phyloP scores from a whole-genome alignment of 1,140 invertebrate species.

The Campoletis sonorensis region DNA sequence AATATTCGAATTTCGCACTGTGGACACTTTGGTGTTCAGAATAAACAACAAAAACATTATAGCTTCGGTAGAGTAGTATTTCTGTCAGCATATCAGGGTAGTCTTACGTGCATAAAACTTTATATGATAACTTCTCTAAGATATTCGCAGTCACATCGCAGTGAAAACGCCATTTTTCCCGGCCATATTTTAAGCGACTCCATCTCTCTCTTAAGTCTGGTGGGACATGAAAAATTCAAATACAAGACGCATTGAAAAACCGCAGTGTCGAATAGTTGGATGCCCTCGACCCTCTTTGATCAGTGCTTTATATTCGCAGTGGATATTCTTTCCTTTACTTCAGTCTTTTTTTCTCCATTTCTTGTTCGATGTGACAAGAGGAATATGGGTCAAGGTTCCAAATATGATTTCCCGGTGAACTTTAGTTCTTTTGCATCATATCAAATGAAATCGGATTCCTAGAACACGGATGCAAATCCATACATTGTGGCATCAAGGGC shows the following conservation, averaged over 20 bases:
- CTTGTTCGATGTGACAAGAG: background rate
- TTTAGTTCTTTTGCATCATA: too few species aligned
- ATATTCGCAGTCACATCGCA: background rate
- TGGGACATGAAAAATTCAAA: slow-evolving; percentile 25
- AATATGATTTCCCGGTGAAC: too few species aligned
- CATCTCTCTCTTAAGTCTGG: slow-evolving; percentile 2
- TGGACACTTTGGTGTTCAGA: too few species aligned
- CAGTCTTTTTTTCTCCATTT: background rate
- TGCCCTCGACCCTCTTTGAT: background rate
- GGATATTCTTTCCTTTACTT: background rate
- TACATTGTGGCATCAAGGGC: too few species aligned
- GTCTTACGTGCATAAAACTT: slow-evolving; percentile 21
- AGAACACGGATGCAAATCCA: too few species aligned
- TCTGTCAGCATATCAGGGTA: background rate
- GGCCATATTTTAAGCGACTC: background rate
- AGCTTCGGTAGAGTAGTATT: background rate
- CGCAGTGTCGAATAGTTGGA: background rate
- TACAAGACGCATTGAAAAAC: slow-evolving; percentile 15
- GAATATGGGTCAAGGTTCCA: too few species aligned
- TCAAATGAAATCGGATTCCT: too few species aligned
- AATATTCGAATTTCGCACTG: background rate
- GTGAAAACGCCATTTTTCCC: background rate
- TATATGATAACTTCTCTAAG: slow-evolving; percentile 11
- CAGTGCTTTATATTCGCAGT: background rate
- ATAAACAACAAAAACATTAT: too few species aligned